Evolutionary conservation across 2,797 vertebrate species (phyloP).

Genomic region (Falco peregrinus): DNA sequence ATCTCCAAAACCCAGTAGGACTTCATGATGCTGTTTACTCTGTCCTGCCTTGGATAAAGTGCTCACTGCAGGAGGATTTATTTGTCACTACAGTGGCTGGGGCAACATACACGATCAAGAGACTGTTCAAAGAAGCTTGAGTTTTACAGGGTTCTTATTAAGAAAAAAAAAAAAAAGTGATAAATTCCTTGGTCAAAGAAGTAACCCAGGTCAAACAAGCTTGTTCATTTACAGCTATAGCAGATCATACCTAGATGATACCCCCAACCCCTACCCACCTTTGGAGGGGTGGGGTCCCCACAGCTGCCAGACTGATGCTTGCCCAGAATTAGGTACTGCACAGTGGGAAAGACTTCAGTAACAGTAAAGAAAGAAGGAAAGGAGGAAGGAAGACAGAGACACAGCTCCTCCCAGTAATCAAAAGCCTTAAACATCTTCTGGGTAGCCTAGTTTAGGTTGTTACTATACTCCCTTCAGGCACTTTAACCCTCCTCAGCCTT

Average conservation of each 20-base stretch:
- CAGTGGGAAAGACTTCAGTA: neutral
- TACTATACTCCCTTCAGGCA: neutral
- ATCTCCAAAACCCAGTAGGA: neutral
- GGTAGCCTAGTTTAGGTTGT: neutral
- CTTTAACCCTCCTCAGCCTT: neutral
- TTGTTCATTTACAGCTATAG: neutral
- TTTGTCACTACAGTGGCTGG: neutral
- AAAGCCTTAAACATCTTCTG: neutral
- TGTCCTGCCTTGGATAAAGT: neutral
- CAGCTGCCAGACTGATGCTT: neutral
- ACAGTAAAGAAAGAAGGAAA: neutral
- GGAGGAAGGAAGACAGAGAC: neutral
- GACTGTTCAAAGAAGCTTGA: neutral
- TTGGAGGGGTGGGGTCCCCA: rapidly evolving
- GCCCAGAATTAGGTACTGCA: neutral
- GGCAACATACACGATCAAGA: neutral
- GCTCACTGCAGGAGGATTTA: neutral
- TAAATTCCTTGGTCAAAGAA: constrained; percentile 1
- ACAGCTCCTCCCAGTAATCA: neutral
- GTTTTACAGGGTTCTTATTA: neutral
- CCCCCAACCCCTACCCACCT: neutral
- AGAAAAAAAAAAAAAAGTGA: neutral
- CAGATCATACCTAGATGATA: neutral
- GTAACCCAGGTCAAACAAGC: neutral
- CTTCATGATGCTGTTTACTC: neutral